phyloP scores from a whole-genome alignment of 2,797 vertebrate species.

The Dicrostonyx torquatus region DNA sequence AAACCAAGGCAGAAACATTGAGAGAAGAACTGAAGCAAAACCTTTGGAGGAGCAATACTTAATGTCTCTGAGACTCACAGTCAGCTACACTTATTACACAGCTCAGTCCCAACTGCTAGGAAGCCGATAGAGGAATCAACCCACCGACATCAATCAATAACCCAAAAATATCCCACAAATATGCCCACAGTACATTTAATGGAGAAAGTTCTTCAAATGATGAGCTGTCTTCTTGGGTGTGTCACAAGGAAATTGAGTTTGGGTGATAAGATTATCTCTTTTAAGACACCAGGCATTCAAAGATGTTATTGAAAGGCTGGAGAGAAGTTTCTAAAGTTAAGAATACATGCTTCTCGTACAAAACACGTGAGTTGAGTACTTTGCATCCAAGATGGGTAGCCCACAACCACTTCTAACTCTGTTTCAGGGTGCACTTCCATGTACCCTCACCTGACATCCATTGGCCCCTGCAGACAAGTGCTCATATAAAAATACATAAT shows the following conservation, averaged over 20 bases:
- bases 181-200: background rate
- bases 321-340: background rate
- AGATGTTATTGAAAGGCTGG: background rate
- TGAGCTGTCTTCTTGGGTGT: background rate
- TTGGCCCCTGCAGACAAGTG: background rate
- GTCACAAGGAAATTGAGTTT: background rate
- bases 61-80: background rate
- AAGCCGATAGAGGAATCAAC: background rate
- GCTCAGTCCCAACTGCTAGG: background rate
- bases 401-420: background rate
- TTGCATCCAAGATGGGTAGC: background rate
- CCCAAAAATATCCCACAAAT: background rate
- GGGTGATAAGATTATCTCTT: background rate
- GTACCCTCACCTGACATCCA: background rate
- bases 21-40: background rate
- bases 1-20: background rate
- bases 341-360: background rate
- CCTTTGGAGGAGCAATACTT: background rate
- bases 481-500: background rate
- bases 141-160: background rate
- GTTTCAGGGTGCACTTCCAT: background rate
- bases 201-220: background rate
- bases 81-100: background rate
- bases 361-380: background rate
- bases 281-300: background rate